A percentile compares a stretch with the other conserved stretches of the same genome.
Conservation (phyloP, 2,888 invertebrate species). For the Gymnoscelis rufifasciata region DNA sequence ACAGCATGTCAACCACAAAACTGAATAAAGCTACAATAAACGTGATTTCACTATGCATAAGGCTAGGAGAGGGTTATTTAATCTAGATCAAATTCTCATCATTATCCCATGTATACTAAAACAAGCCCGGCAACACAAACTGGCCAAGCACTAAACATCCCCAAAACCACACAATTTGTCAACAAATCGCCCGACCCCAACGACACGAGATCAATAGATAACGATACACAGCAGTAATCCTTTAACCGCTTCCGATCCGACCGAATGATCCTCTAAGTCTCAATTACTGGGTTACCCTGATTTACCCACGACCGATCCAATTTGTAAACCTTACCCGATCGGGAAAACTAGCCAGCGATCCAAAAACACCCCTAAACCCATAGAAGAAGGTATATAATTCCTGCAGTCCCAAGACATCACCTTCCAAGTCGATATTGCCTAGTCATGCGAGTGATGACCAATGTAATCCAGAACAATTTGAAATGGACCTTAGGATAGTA, state of each 20-base stretch:
- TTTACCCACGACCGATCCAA: conserved; percentile 76
- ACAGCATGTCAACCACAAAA: too few relatives aligned
- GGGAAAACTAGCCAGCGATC: conserved; percentile 54
- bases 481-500: conserved; percentile 38
- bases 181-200: conserved; percentile 27
- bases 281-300: conserved; percentile 77
- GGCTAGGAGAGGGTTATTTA: too few relatives aligned
- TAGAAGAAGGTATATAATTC: conserved; percentile 20
- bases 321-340: conserved; percentile 74
- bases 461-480: conserved; percentile 35
- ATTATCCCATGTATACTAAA: too few relatives aligned
- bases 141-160: conserved; percentile 13
- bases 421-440: conserved; percentile 73
- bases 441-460: conserved; percentile 78
- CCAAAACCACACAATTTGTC: conserved; percentile 23
- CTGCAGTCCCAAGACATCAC: conserved; percentile 40
- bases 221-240: conserved; percentile 65
- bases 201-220: conserved; percentile 64
- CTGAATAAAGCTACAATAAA: too few relatives aligned
- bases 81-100: too few relatives aligned
- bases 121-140: neutral
- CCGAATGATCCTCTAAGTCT: conserved; percentile 76
- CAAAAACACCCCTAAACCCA: conserved; percentile 35
- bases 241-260: conserved; percentile 59
- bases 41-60: too few relatives aligned